These are phyloP conservation scores for Xyrichtys novacula DNA, from an alignment of 2,797 vertebrate genomes.

Conservation along the genomic window DNA sequence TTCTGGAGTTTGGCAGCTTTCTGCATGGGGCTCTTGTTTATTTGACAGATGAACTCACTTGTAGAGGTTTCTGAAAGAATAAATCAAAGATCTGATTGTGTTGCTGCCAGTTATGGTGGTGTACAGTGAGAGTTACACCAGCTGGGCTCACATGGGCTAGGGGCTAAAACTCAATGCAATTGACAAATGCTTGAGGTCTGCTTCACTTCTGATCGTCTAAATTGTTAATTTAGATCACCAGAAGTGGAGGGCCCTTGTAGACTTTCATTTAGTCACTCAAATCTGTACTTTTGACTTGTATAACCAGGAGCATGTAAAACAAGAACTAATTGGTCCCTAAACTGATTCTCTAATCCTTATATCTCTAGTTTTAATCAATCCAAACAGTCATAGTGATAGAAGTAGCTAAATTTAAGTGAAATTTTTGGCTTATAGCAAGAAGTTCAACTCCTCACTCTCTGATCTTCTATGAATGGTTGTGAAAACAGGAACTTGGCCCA, in stretches of 20 bases:
- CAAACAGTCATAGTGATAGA: too few relatives aligned
- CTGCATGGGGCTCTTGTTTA: slow-evolving; percentile 1
- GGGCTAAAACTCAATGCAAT: background rate
- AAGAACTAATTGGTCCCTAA: too few relatives aligned
- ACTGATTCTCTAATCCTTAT: too few relatives aligned
- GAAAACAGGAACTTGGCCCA: background rate
- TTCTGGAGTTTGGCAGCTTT: slow-evolving; percentile 3
- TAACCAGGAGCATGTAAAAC: too few relatives aligned
- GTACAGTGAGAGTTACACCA: background rate
- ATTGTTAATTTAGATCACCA: background rate
- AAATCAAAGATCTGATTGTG: background rate
- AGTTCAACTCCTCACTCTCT: too few relatives aligned
- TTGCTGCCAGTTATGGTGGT: background rate
- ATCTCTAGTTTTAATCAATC: too few relatives aligned
- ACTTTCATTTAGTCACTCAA: too few relatives aligned
- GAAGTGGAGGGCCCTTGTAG: background rate
- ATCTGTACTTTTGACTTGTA: too few relatives aligned
- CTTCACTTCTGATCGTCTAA: too few relatives aligned
- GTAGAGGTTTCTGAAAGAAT: background rate
- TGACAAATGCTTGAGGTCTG: background rate
- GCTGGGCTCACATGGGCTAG: background rate
- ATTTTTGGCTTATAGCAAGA: too few relatives aligned
- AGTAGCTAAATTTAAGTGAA: too few relatives aligned
- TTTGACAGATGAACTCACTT: background rate
- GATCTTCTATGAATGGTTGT: background rate